phyloP scores from a whole-genome alignment of 2,113 vertebrate species.

The Apeltes quadracus region DNA sequence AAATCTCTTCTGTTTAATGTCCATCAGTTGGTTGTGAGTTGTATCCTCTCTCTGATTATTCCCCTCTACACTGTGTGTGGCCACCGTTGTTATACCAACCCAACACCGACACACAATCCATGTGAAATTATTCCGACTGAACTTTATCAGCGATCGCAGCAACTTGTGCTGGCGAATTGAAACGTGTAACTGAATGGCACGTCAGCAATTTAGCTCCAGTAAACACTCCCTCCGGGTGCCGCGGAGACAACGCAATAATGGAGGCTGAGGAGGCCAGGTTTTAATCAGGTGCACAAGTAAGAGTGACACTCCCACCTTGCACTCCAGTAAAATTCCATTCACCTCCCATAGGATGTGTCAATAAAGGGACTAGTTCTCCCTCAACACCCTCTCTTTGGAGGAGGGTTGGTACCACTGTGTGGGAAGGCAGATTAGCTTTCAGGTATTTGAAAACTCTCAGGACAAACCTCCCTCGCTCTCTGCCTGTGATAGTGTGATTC shows the following conservation, averaged over 20 bases:
- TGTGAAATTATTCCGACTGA: constrained; percentile 1
- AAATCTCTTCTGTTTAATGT: constrained; percentile 27
- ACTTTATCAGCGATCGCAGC: constrained; percentile 26
- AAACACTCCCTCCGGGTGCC: constrained; percentile 34
- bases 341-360: constrained; percentile 40
- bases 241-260: background rate
- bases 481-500: constrained; percentile 41
- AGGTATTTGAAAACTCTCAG: constrained; percentile 18
- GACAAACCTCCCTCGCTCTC: constrained; percentile 6
- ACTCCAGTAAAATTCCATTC: constrained; percentile 52
- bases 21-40: constrained; percentile 25
- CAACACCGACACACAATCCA: constrained; percentile 43
- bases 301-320: constrained; percentile 28
- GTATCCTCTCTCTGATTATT: constrained; percentile 4
- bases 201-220: constrained; percentile 23
- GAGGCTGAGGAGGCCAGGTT: constrained; percentile 8
- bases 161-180: constrained; percentile 14
- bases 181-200: constrained; percentile 4
- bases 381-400: background rate
- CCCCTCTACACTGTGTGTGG: constrained; percentile 21
- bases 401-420: background rate
- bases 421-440: constrained; percentile 11
- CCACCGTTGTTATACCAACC: constrained; percentile 48
- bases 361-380: constrained; percentile 19
- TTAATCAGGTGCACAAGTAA: constrained; percentile 32